These are phyloP conservation scores for Neofelis nebulosa DNA, from an alignment of 2,113 vertebrate species.

Conservation along the genomic window DNA sequence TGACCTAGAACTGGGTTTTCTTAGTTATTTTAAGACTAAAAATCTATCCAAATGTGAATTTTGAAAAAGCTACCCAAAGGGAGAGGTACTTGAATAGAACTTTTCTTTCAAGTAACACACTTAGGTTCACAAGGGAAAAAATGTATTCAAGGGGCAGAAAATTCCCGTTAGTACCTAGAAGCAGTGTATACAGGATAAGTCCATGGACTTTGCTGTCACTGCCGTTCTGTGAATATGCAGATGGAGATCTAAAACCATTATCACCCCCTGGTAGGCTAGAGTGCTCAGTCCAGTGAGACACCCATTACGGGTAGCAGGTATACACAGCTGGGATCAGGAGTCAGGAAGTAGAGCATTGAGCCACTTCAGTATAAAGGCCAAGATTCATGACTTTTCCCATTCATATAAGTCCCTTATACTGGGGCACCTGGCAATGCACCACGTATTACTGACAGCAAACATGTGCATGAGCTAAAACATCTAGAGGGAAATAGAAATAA, in stretches of 20 bases:
- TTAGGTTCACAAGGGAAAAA: background rate
- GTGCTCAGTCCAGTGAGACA: background rate
- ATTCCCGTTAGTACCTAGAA: background rate
- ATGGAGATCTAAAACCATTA: background rate
- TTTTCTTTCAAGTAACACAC: background rate
- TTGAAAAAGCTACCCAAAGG: background rate
- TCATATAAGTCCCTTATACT: background rate
- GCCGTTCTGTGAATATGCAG: background rate
- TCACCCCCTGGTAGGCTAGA: accelerated
- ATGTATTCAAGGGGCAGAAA: background rate
- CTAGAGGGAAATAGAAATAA: background rate
- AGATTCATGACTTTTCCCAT: background rate
- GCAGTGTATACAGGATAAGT: background rate
- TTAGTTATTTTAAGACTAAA: background rate
- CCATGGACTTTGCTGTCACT: background rate
- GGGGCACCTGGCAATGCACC: background rate
- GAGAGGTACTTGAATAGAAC: background rate
- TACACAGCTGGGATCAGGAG: background rate
- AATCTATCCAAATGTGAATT: background rate
- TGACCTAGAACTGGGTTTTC: background rate
- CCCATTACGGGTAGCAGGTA: too few relatives aligned
- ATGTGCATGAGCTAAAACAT: background rate
- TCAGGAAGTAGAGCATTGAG: background rate
- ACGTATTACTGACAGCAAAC: background rate
- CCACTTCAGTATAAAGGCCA: background rate